phyloP scores from a whole-genome alignment of 2,797 vertebrate species.

The Crocidura indochinensis region DNA sequence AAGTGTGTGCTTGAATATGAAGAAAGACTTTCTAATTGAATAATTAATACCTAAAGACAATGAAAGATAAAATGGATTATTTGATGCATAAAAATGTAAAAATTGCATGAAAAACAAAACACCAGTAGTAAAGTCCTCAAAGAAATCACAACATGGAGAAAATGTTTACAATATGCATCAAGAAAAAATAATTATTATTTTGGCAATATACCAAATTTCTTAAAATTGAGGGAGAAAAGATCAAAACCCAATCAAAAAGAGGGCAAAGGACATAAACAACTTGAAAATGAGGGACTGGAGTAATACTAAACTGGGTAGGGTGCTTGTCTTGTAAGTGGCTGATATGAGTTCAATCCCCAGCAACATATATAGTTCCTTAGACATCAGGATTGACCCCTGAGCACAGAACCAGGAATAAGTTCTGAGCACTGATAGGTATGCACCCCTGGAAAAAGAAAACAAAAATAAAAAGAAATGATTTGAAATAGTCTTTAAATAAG shows the following conservation, averaged over 20 bases:
- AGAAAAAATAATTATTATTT: conserved; percentile 44
- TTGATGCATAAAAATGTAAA: conserved; percentile 1
- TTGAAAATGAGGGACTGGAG: background rate
- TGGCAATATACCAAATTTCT: background rate
- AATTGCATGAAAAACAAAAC: conserved; percentile 30
- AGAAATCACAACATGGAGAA: conserved; percentile 21
- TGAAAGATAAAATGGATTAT: conserved; percentile 50
- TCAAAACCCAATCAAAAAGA: background rate
- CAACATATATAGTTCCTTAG: too few species aligned
- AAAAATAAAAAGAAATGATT: background rate
- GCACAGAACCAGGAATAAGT: too few species aligned
- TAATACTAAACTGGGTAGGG: too few species aligned
- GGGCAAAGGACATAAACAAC: background rate
- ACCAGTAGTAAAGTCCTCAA: conserved; percentile 38
- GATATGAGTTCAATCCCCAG: too few species aligned
- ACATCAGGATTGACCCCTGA: too few species aligned
- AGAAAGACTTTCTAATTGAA: conserved; percentile 58
- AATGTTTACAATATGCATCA: conserved; percentile 32
- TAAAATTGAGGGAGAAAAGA: background rate
- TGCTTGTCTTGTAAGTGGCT: too few species aligned
- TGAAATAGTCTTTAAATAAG: conserved; percentile 18
- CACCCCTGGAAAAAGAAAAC: too few species aligned
- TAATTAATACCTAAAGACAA: conserved; percentile 61
- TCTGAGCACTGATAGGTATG: too few species aligned
- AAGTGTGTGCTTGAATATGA: background rate